phyloP scores from a whole-genome alignment of 2,888 invertebrate species.

The Tenthredo scrophulariae region DNA sequence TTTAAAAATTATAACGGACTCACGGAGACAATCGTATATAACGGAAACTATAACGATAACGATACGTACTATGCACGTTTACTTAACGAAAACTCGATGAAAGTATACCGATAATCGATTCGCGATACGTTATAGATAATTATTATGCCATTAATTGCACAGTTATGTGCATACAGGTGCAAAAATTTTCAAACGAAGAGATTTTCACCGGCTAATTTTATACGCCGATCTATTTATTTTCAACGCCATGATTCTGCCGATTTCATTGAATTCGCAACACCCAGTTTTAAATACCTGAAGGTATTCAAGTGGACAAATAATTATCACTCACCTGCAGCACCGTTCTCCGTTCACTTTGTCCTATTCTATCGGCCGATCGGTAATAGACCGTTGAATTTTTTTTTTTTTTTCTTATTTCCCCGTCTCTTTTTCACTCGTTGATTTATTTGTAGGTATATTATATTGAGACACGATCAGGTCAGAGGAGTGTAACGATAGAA shows the following conservation, averaged over 20 bases:
- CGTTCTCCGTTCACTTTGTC: constrained; percentile 32
- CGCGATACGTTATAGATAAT: neutral
- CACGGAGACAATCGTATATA: neutral
- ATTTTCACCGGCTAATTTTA: neutral
- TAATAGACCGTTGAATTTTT: neutral
- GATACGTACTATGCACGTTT: neutral
- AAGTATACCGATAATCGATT: neutral
- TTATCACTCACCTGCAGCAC: constrained; percentile 44
- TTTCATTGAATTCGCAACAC: neutral
- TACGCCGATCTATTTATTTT: neutral
- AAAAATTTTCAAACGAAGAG: neutral
- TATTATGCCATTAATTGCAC: neutral
- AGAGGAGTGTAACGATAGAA: neutral
- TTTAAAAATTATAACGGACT: neutral
- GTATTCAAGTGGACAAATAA: constrained; percentile 21
- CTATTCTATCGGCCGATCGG: constrained; percentile 21
- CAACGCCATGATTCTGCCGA: neutral
- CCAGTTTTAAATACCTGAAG: neutral
- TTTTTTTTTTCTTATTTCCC: neutral
- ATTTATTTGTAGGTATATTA: neutral
- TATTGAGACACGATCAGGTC: neutral
- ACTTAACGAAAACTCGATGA: neutral
- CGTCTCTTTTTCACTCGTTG: neutral
- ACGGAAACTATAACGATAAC: neutral
- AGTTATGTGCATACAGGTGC: neutral